A percentile compares a stretch with the other conserved stretches of the same genome.
Conservation (phyloP, 1,140 invertebrate species). For the Diachasmimorpha longicaudata region DNA sequence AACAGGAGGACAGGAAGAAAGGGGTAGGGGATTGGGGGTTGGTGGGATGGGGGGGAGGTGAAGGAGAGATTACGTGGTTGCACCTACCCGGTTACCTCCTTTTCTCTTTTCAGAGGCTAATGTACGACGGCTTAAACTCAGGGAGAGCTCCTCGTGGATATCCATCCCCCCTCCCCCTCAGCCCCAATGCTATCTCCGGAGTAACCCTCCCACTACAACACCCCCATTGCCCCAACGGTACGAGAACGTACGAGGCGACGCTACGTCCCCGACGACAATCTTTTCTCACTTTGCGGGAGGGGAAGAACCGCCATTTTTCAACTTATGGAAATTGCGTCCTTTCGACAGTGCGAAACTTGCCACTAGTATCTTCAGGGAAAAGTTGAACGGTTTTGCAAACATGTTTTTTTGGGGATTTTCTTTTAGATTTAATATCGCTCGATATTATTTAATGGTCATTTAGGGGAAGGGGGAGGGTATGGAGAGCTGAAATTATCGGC, state of each 20-base stretch:
- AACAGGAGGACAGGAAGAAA: not conserved
- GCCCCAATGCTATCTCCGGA: not conserved
- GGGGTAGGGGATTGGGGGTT: no score
- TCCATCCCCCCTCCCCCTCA: constrained; percentile 1
- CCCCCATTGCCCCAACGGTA: no score
- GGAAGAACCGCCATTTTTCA: constrained; percentile 51
- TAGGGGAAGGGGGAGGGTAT: no score
- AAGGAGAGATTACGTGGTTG: not conserved
- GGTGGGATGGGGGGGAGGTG: not conserved
- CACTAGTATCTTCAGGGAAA: constrained; percentile 33
- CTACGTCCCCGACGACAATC: constrained; percentile 40
- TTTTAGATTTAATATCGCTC: constrained; percentile 11
- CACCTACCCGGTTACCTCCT: not conserved
- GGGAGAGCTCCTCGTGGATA: not conserved
- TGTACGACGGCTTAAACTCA: constrained; percentile 13
- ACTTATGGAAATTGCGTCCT: constrained; percentile 57
- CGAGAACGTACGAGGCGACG: constrained; percentile 5
- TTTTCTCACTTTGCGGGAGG: constrained; percentile 52
- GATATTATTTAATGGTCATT: not conserved
- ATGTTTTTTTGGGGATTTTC: not conserved
- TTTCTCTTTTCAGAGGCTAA: not conserved
- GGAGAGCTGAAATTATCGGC: no score
- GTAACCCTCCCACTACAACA: not conserved
- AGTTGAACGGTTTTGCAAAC: not conserved
- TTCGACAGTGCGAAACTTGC: constrained; percentile 39